Evolutionary conservation across 2,113 vertebrate species (phyloP).

Genomic region (Nyctereutes procyonoides): DNA sequence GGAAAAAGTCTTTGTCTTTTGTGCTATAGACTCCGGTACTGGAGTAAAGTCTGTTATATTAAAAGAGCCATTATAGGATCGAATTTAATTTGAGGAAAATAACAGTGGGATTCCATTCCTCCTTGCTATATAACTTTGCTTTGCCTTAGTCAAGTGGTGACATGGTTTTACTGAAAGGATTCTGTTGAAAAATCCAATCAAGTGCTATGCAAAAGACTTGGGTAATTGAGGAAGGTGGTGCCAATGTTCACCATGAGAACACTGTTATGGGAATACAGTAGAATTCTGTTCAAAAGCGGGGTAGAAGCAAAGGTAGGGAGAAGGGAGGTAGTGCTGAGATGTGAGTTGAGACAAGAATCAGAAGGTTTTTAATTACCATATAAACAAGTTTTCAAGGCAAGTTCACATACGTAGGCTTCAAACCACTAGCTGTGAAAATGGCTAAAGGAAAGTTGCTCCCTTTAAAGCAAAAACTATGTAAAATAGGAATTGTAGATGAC

Average conservation of each 20-base stretch:
- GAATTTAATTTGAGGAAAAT: background rate
- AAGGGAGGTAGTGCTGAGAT: background rate
- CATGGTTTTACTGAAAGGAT: background rate
- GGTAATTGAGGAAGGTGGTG: background rate
- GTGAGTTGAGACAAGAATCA: background rate
- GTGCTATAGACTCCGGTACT: background rate
- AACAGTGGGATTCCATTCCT: background rate
- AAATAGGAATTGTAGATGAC: background rate
- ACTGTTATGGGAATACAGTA: background rate
- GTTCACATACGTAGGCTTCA: background rate
- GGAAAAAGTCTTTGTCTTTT: background rate
- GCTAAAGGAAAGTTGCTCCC: background rate
- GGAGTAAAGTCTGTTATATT: background rate
- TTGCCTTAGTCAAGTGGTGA: background rate
- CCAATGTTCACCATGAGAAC: background rate
- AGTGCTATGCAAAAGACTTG: background rate
- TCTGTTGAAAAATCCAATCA: background rate
- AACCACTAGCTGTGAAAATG: conserved; percentile 7
- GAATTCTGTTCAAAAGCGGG: background rate
- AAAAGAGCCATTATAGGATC: background rate
- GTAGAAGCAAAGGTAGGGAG: background rate
- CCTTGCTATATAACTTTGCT: background rate
- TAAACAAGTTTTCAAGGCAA: background rate
- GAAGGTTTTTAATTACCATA: background rate
- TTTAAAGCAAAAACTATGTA: background rate